A percentile compares a stretch with the other conserved stretches of the same genome.
These are phyloP conservation scores for Bombus sibiricus DNA, from an alignment of 1,140 invertebrate genomes.

Conservation along the genomic window DNA sequence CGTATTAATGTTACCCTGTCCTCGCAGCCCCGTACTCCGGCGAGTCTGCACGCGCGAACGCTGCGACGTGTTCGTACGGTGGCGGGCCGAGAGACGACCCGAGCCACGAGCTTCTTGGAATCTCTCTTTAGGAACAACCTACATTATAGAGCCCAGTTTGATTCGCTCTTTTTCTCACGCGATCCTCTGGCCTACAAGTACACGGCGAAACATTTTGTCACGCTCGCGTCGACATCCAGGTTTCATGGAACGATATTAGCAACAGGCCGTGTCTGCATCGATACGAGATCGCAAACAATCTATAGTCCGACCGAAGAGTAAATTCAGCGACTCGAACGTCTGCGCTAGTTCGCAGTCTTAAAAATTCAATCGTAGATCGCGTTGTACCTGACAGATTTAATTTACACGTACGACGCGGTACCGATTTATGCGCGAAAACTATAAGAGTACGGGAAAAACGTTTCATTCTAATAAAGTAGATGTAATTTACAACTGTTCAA, in stretches of 20 bases:
- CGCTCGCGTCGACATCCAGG: no score
- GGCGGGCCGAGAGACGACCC: background rate
- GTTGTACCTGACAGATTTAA: no score
- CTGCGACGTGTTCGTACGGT: no score
- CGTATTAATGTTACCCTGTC: constrained; percentile 73
- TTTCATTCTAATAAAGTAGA: background rate
- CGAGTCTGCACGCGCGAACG: background rate
- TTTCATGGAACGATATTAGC: no score
- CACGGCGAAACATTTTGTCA: no score
- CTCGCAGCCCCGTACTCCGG: background rate
- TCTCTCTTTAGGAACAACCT: background rate
- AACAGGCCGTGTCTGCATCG: no score
- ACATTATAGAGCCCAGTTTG: rapidly evolving
- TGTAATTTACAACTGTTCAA: background rate
- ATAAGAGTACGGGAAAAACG: background rate
- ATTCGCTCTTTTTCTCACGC: background rate
- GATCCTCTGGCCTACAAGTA: background rate
- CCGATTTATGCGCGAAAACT: background rate
- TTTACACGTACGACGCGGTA: no score
- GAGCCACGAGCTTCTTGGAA: background rate
- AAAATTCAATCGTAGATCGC: background rate
- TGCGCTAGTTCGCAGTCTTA: no score
- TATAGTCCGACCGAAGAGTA: no score
- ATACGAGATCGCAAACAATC: no score
- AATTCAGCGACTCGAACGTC: no score